phyloP scores from a whole-genome alignment of 2,113 vertebrate genomes.

The Lanius ludovicianus region DNA sequence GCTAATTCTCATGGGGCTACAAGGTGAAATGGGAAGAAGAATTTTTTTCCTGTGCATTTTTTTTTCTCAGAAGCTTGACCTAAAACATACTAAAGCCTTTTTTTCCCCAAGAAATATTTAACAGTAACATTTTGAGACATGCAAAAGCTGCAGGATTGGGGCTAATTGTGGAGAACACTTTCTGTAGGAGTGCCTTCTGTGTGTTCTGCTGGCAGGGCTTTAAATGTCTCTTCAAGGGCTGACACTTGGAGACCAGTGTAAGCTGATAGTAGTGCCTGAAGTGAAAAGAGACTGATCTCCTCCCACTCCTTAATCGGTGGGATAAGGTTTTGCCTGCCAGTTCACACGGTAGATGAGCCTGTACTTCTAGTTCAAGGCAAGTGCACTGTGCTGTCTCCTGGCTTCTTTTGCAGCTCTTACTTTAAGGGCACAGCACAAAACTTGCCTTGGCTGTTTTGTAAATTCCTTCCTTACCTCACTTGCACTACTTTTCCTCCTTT shows the following conservation, averaged over 20 bases:
- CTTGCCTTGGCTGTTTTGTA: background rate
- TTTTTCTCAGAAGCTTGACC: background rate
- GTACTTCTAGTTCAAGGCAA: background rate
- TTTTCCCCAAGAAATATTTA: background rate
- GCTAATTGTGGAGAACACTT: background rate
- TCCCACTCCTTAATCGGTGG: conserved; percentile 21
- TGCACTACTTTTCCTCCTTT: background rate
- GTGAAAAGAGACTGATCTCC: conserved; percentile 16
- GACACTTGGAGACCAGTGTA: conserved; percentile 18
- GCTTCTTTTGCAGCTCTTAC: background rate
- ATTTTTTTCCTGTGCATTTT: background rate
- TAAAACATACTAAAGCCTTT: background rate
- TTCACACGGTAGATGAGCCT: background rate
- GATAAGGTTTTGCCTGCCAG: background rate
- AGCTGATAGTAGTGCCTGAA: conserved; percentile 11
- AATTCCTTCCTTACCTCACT: background rate
- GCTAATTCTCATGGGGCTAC: background rate
- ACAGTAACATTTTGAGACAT: background rate
- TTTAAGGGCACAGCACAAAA: background rate
- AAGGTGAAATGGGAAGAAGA: background rate
- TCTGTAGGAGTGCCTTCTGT: conserved; percentile 14
- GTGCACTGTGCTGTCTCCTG: background rate
- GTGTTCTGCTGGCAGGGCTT: conserved; percentile 17
- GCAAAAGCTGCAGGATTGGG: background rate
- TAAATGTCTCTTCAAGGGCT: background rate